A percentile compares a stretch with the other conserved stretches of the same genome.
phyloP scores from a whole-genome alignment of 2,113 vertebrate genomes.

The Dasypus novemcinctus region DNA sequence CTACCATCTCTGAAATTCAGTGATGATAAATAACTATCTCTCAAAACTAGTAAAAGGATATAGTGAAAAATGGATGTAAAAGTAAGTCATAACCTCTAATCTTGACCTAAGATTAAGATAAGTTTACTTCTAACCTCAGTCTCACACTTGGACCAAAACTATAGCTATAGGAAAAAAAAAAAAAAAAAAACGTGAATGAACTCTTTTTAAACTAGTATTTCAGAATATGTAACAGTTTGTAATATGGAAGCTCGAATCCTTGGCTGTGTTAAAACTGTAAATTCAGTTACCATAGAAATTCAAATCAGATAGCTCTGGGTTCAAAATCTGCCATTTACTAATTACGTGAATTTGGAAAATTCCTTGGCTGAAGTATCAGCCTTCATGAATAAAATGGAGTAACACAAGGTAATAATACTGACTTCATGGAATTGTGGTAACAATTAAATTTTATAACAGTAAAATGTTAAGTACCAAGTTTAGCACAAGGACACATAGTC shows the following conservation, averaged over 20 bases:
- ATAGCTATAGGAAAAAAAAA: background rate
- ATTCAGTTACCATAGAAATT: background rate
- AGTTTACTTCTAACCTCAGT: background rate
- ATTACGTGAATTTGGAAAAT: background rate
- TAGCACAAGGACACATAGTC: background rate
- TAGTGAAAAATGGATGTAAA: background rate
- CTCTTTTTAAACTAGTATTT: background rate
- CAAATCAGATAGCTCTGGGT: background rate
- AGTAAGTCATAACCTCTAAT: background rate
- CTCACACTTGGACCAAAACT: background rate
- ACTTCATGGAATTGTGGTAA: background rate
- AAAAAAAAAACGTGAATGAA: background rate
- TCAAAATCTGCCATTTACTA: background rate
- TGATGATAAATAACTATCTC: background rate
- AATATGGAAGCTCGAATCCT: background rate
- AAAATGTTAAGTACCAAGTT: background rate
- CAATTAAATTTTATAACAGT: background rate
- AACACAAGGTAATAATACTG: background rate
- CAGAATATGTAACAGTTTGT: background rate
- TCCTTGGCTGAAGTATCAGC: background rate
- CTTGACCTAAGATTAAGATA: background rate
- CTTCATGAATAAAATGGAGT: background rate
- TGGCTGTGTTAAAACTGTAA: background rate
- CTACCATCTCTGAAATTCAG: background rate
- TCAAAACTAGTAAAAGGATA: background rate